These are phyloP conservation scores for Hirtodrosophila alboralis DNA, from an alignment of 2,888 invertebrate species.

Conservation along the genomic window DNA sequence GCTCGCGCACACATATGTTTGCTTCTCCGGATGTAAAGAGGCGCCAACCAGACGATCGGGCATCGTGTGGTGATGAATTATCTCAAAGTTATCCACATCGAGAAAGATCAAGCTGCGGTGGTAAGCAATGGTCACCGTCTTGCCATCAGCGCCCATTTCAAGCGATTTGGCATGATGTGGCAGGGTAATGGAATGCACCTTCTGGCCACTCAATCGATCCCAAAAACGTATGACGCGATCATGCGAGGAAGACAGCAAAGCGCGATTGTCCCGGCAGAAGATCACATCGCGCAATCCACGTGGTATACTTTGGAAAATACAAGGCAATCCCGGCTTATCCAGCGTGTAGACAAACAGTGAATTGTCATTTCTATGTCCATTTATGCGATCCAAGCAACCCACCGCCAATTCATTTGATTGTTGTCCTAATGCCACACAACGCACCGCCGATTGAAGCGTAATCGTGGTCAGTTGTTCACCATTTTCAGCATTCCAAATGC, in stretches of 20 bases:
- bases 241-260: constrained; percentile 93
- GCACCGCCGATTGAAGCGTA: constrained; percentile 93
- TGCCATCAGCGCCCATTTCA: constrained; percentile 94
- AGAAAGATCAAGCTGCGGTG: constrained; percentile 87
- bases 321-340: constrained; percentile 86
- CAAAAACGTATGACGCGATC: constrained; percentile 94
- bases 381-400: constrained; percentile 92
- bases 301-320: constrained; percentile 89
- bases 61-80: constrained; percentile 91
- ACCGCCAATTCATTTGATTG: constrained; percentile 91
- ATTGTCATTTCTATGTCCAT: constrained; percentile 86
- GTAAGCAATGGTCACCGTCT: constrained; percentile 92
- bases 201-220: constrained; percentile 89
- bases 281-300: constrained; percentile 91
- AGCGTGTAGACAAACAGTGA: constrained; percentile 91
- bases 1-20: constrained; percentile 95
- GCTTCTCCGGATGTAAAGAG: constrained; percentile 93
- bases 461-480: constrained; percentile 92
- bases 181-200: constrained; percentile 92
- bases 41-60: constrained; percentile 94
- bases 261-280: constrained; percentile 91
- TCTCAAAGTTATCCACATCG: constrained; percentile 89
- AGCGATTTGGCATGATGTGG: constrained; percentile 92
- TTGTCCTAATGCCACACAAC: constrained; percentile 93
- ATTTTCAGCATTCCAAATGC: constrained; percentile 95